phyloP scores from a whole-genome alignment of 92 coral and sea anemone genomes.

The Umimayanthus chanpuru region DNA sequence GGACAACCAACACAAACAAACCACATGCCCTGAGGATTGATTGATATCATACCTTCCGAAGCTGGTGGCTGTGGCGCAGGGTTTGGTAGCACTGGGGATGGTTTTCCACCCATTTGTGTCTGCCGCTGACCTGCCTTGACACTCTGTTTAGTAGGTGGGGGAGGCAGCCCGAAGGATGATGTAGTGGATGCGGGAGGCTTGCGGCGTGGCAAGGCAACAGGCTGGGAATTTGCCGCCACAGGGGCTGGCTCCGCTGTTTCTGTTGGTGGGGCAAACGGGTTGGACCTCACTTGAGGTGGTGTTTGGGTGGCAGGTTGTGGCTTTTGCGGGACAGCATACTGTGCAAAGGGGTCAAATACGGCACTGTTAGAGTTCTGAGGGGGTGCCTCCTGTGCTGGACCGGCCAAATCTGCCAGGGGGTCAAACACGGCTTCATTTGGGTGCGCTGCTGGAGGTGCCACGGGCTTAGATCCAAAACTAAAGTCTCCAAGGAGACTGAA shows the following conservation, averaged over 20 bases:
- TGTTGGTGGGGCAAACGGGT: constrained; percentile 25
- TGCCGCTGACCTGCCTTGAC: constrained; percentile 80
- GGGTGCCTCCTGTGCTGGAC: constrained; percentile 11
- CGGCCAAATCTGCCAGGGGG: constrained; percentile 43
- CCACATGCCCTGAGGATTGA: neutral
- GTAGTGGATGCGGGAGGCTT: constrained; percentile 38
- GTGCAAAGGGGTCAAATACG: constrained; percentile 48
- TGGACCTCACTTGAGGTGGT: constrained; percentile 17
- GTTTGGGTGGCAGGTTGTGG: constrained; percentile 26
- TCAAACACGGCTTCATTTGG: constrained; percentile 48
- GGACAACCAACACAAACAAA: too few species aligned
- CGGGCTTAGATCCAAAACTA: constrained; percentile 57
- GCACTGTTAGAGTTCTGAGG: constrained; percentile 20
- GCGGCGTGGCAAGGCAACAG: constrained; percentile 49
- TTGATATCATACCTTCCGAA: constrained; percentile 19
- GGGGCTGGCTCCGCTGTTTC: neutral
- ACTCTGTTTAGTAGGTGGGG: constrained; percentile 95
- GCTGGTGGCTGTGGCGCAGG: constrained; percentile 36
- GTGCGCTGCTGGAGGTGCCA: constrained; percentile 33
- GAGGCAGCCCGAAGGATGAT: constrained; percentile 69
- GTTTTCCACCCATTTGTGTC: constrained; percentile 48
- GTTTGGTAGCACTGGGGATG: constrained; percentile 31
- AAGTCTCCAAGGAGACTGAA: constrained; percentile 47
- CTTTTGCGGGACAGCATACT: constrained; percentile 18
- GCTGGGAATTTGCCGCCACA: constrained; percentile 15